Evolutionary conservation across 2,113 vertebrate genomes (phyloP), one percentile per base, ranked within the genome.

Genomic region (Dicerorhinus sumatrensis): DNA sequence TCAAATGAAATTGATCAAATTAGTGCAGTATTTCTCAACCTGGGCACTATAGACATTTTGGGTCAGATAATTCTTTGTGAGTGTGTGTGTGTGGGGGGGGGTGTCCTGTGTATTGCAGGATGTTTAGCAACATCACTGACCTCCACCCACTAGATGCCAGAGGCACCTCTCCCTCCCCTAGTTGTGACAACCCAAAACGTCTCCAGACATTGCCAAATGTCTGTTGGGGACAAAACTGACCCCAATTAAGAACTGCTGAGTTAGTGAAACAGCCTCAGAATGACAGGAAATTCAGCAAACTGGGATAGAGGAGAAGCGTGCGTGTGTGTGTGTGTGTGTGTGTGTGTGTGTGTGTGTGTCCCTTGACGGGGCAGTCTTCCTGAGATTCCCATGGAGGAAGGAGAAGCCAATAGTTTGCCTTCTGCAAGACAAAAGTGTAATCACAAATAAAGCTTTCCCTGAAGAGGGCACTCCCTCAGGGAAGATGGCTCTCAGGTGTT

Each of bases 391-490:
- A 7, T 16, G 27, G 18, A 89, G 70, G 85, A 77, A 65, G 58
- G 91, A 97, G 72, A 69, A 96, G 93, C n/a, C 48, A 56, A 20
- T 60, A n/a, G 14, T 83, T 94, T 54, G 75, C 72, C 51, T 79
- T 63, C 83, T 86, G 42, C 51, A 70, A 91, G 91, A 75, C 79
- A 87, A 69, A 96, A 94, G 86, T 89, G 27, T 80, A 86, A 96
- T 94, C 92, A 94, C 73, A 92, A 94, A 85, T 46, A 95, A 95
- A 82, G 33, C 54, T 95, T 83, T 73, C 70, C 46, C 81, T 63
- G 42, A 94, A 97, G 42, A 36, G 39, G 83, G 83, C 70, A 65
- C 46, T 92, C 73, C 88, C 75, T 63, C 29, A 72, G 86, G 92
- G 95, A 80, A 56, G 85, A 29, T 13, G 86, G 18, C 58, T 60